phyloP scores from a whole-genome alignment of 1,140 invertebrate genomes.

The Pseudomyrmex flavicornis region DNA sequence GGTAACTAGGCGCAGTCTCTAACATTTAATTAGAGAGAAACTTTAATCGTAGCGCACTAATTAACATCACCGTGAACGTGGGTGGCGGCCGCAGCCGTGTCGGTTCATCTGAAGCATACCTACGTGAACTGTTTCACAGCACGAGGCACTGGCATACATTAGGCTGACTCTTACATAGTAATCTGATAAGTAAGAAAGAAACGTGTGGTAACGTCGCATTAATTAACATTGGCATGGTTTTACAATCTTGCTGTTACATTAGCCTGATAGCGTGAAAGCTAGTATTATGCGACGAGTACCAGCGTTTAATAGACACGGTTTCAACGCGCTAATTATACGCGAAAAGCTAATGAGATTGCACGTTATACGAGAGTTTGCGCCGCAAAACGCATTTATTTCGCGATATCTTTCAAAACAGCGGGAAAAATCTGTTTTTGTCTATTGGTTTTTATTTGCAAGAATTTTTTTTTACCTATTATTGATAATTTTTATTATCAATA shows the following conservation, averaged over 20 bases:
- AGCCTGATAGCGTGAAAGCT: background rate
- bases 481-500: no score
- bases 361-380: background rate
- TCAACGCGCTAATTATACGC: slow-evolving; percentile 27
- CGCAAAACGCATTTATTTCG: background rate
- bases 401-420: background rate
- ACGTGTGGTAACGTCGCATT: slow-evolving; percentile 15
- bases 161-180: slow-evolving; percentile 9
- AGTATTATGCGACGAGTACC: slow-evolving; percentile 19
- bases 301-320: slow-evolving; percentile 8
- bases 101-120: background rate
- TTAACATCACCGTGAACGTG: slow-evolving; percentile 25
- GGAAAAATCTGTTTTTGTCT: background rate
- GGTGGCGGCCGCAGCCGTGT: background rate
- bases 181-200: slow-evolving; percentile 18
- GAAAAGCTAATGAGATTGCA: slow-evolving; percentile 33
- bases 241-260: slow-evolving; percentile 24
- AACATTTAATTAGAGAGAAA: slow-evolving; percentile 42
- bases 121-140: background rate
- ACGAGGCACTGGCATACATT: slow-evolving; percentile 2
- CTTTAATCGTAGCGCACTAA: slow-evolving; percentile 23
- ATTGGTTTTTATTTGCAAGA: no score
- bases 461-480: no score
- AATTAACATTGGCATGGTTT: slow-evolving; percentile 34
- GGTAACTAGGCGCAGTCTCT: slow-evolving; percentile 32